These are phyloP conservation scores for Suncus etruscus DNA, from an alignment of 2,113 vertebrate genomes.

Conservation along the genomic window DNA sequence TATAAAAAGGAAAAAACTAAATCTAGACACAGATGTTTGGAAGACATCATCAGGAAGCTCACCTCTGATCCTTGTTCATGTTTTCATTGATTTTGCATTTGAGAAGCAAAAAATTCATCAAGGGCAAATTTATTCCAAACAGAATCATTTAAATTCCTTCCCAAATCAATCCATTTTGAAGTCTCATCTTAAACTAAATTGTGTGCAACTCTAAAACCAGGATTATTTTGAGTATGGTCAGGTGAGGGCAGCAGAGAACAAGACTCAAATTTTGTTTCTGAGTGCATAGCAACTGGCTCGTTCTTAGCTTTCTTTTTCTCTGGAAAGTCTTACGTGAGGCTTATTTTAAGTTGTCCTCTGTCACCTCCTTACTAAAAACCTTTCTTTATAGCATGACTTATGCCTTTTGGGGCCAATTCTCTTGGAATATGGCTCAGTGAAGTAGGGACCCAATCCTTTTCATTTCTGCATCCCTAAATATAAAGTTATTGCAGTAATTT, in stretches of 20 bases:
- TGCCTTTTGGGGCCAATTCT: background rate
- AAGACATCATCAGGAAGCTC: background rate
- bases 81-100: background rate
- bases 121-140: background rate
- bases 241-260: slow-evolving; percentile 59
- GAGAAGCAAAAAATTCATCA: background rate
- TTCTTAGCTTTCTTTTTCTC: slow-evolving; percentile 34
- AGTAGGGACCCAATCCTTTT: background rate
- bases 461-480: background rate
- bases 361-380: background rate
- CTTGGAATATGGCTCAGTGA: background rate
- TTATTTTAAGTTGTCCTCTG: background rate
- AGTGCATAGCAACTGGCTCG: background rate
- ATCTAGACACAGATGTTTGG: background rate
- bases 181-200: slow-evolving; percentile 40
- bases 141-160: background rate
- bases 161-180: slow-evolving; percentile 37
- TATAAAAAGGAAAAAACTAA: background rate
- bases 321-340: background rate
- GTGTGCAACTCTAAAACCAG: background rate
- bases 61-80: background rate
- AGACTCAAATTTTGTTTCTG: background rate
- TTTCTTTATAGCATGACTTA: slow-evolving; percentile 20
- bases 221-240: slow-evolving; percentile 9
- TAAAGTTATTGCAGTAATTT: slow-evolving; percentile 8